These are phyloP conservation scores for Zaprionus taronus DNA, from an alignment of 1,140 invertebrate species.

Conservation along the genomic window DNA sequence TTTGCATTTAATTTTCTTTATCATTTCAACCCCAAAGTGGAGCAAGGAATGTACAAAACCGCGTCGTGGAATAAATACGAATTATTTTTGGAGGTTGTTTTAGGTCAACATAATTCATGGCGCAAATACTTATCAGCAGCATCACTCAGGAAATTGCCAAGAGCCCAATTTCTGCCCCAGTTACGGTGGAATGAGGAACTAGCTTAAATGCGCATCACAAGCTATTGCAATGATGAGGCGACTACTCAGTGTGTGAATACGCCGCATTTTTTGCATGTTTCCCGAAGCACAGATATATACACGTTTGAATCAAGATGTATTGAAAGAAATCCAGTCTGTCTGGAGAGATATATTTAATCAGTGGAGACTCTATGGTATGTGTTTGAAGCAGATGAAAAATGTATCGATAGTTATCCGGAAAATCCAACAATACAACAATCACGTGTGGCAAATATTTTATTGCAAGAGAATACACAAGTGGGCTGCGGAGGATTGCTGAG, in stretches of 20 bases:
- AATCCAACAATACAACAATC: background rate
- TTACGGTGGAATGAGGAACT: constrained; percentile 18
- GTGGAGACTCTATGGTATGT: background rate
- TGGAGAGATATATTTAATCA: background rate
- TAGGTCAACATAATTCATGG: background rate
- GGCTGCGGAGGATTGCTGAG: background rate
- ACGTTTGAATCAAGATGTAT: too few species aligned
- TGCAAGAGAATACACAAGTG: background rate
- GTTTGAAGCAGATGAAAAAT: background rate
- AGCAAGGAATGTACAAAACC: constrained; percentile 4
- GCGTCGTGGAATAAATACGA: constrained; percentile 8
- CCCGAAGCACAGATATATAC: background rate
- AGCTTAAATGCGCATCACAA: constrained; percentile 21
- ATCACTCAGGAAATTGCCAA: background rate
- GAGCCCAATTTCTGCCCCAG: background rate
- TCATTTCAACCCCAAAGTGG: constrained; percentile 12
- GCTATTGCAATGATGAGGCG: background rate
- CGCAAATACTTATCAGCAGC: background rate
- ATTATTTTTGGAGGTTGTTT: background rate
- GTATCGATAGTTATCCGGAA: background rate
- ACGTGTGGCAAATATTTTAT: background rate
- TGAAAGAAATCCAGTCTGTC: background rate
- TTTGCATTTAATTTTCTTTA: background rate
- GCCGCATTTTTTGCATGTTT: background rate
- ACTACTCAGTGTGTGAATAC: constrained; percentile 17